phyloP scores from a whole-genome alignment of 1,140 invertebrate genomes.

The Linepithema humile region DNA sequence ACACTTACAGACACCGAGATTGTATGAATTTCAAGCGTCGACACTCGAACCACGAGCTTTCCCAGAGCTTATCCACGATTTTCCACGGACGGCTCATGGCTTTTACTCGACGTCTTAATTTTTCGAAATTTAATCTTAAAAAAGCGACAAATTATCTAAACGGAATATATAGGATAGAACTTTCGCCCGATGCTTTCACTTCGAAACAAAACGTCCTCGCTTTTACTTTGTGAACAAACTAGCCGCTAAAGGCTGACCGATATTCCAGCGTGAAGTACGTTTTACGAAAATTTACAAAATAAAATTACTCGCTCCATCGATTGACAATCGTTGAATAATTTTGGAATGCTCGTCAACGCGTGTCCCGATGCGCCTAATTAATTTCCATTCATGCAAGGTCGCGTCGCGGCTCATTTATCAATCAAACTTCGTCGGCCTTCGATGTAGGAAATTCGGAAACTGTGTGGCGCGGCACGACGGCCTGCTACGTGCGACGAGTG shows the following conservation, averaged over 20 bases:
- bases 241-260: too few relatives aligned
- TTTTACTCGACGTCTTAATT: not conserved
- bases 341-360: not conserved
- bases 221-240: too few relatives aligned
- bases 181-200: too few relatives aligned
- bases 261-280: too few relatives aligned
- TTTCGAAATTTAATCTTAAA: too few relatives aligned
- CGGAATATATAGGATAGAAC: too few relatives aligned
- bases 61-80: not conserved
- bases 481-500: not conserved
- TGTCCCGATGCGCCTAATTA: not conserved
- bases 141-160: too few relatives aligned
- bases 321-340: not conserved
- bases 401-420: slow-evolving; percentile 2
- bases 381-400: slow-evolving; percentile 16
- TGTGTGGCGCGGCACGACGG: not conserved
- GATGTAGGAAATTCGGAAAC: slow-evolving; percentile 55
- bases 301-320: not conserved
- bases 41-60: slow-evolving; percentile 22
- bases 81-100: not conserved
- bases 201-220: too few relatives aligned
- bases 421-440: not conserved
- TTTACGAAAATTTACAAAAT: not conserved
- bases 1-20: slow-evolving; percentile 23
- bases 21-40: slow-evolving; percentile 42